phyloP scores from a whole-genome alignment of 1,140 invertebrate genomes.

The Ceratosolen solmsi region DNA sequence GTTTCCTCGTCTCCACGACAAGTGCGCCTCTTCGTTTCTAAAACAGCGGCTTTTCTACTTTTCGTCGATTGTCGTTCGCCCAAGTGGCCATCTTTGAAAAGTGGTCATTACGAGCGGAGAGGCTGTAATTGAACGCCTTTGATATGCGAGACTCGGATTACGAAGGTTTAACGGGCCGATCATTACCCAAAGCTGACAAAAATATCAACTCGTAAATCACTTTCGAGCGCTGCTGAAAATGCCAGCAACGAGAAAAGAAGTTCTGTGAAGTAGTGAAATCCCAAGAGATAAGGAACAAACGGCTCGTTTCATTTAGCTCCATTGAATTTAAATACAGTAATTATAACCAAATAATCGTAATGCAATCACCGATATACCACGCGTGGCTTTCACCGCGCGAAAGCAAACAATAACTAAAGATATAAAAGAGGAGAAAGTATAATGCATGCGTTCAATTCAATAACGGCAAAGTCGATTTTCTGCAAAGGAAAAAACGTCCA shows the following conservation, averaged over 20 bases:
- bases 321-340: constrained; percentile 22
- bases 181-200: too few species aligned
- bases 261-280: neutral
- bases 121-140: too few species aligned
- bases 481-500: neutral
- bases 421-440: constrained; percentile 45
- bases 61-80: too few species aligned
- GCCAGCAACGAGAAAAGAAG: neutral
- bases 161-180: too few species aligned
- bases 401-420: constrained; percentile 47
- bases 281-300: neutral
- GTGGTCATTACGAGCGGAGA: too few species aligned
- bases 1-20: too few species aligned
- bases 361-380: neutral
- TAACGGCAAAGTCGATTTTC: constrained; percentile 44
- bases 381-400: constrained; percentile 34
- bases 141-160: too few species aligned
- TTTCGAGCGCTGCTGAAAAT: neutral
- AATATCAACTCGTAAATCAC: neutral
- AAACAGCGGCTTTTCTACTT: neutral
- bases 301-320: neutral
- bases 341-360: constrained; percentile 27
- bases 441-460: constrained; percentile 21
- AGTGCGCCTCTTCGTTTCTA: too few species aligned
- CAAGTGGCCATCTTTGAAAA: too few species aligned